Base-by-base conservation (phyloP, 2,113 vertebrate species). In the Poeciliopsis prolifica region DNA sequence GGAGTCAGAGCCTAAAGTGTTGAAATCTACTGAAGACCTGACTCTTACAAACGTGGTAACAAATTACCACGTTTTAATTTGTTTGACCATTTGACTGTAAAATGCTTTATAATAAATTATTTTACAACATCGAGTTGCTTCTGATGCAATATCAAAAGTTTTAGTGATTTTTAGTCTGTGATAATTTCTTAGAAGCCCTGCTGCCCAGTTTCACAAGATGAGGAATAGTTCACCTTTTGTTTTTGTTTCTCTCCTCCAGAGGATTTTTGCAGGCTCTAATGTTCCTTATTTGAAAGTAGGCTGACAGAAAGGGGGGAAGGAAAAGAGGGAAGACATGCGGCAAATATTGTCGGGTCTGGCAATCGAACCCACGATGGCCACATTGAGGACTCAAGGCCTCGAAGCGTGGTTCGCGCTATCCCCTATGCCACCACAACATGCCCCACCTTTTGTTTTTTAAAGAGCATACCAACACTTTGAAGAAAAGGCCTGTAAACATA, bases 401-500 rank as follows among this genome's bases (percentile, higher is more conserved):
- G 1, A 30, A 4, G 30, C 4, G 30, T 31, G 30, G 30, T 3
- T 31, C 3, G 30, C 30, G 29, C 30, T 31, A 31, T 31, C 30
- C 30, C 30, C 30, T 31, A 31, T 3, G 30, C 30, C 30, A 4
- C 30, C 30, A 31, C 30, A 31, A 4, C 30, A 31, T 4, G 30
- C 30, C 30, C 83, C 8, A 81, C 68, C 22, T 84, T 75, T 82
- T 70, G 31, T 74, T 40, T 11, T 65, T 26, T 64, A 31, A 75
- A 54, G 28, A 73, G 35, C 65, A 81, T 61, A 71, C 77, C 74
- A 81, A 61, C 75, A 33, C 51, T 30, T 33, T 73, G 74, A 89
- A 67, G 85, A 85, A 48, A 71, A 78, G 29, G 75, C 51, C 75
- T 80, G 51, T 87, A 77, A 77, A 80, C 75, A 13, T 61, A 17